Percentiles rank a stretch among this genome's conserved stretches.
Evolutionary conservation across 2,113 vertebrate genomes (phyloP).

Genomic region (Anoplopoma fimbria): DNA sequence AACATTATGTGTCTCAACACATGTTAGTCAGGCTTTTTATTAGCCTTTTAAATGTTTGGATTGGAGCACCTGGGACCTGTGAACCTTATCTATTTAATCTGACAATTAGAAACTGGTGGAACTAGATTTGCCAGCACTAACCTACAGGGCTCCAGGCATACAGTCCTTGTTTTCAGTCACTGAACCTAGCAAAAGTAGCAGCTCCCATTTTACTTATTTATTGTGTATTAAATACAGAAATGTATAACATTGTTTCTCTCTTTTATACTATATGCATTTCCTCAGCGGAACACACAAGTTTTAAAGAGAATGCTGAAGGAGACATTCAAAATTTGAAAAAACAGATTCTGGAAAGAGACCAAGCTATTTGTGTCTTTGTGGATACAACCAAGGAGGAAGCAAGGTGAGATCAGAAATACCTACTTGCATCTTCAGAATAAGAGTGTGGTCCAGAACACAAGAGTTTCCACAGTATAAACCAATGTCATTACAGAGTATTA

Average conservation of each 20-base stretch:
- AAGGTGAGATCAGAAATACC: slow-evolving; percentile 66
- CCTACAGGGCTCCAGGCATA: background rate
- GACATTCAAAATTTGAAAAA: slow-evolving; percentile 66
- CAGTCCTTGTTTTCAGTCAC: background rate
- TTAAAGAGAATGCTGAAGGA: slow-evolving; percentile 43
- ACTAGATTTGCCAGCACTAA: background rate
- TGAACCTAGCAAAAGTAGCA: background rate
- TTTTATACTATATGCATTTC: background rate
- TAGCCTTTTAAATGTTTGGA: background rate
- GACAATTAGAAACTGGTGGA: background rate
- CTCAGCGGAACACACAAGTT: slow-evolving; percentile 61
- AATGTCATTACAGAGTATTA: background rate
- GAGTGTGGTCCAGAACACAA: background rate
- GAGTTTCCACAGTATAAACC: background rate
- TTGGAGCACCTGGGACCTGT: background rate
- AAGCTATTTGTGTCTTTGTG: slow-evolving; percentile 73
- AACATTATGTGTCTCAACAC: background rate
- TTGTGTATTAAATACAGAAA: background rate
- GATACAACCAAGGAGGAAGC: slow-evolving; percentile 66
- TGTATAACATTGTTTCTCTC: background rate
- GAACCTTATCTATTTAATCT: background rate
- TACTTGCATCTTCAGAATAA: background rate
- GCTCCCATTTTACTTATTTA: background rate
- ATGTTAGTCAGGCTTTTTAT: background rate
- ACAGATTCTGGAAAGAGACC: slow-evolving; percentile 75